A percentile compares a stretch with the other conserved stretches of the same genome.
These are phyloP conservation scores for Lindbergichthys nudifrons DNA, from an alignment of 2,797 vertebrate species.

Conservation along the genomic window DNA sequence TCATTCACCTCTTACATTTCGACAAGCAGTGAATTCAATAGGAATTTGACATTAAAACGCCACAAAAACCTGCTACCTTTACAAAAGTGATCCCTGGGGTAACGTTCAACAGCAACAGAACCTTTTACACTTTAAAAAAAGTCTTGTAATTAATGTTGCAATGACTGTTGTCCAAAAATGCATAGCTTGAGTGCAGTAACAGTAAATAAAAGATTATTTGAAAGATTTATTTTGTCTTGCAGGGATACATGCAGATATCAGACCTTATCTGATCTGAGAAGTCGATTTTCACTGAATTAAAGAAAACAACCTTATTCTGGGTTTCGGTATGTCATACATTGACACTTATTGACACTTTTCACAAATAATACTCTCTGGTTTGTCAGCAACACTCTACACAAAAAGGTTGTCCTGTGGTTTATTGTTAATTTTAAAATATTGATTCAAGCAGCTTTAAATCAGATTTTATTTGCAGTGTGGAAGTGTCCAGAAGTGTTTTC, in stretches of 20 bases:
- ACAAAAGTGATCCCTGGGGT: neutral
- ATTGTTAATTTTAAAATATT: no score
- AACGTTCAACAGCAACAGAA: slow-evolving; percentile 7
- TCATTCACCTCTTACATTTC: neutral
- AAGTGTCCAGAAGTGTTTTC: no score
- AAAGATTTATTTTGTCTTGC: slow-evolving; percentile 18
- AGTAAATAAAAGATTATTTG: slow-evolving; percentile 11
- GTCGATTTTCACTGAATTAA: slow-evolving; percentile 21
- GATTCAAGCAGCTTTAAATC: no score
- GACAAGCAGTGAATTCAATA: neutral
- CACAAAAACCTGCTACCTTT: neutral
- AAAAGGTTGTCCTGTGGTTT: no score
- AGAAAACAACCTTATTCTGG: neutral
- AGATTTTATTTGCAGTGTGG: no score
- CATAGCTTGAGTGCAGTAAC: neutral
- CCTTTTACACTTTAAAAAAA: neutral
- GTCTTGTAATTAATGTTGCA: neutral
- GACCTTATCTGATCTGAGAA: slow-evolving; percentile 16
- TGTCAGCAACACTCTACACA: no score
- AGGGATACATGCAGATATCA: neutral
- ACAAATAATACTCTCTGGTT: no score
- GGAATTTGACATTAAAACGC: neutral
- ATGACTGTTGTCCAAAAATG: neutral
- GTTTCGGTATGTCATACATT: neutral
- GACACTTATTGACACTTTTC: no score